Conservation (phyloP, 2,113 vertebrate genomes). For the Bubo bubo region DNA sequence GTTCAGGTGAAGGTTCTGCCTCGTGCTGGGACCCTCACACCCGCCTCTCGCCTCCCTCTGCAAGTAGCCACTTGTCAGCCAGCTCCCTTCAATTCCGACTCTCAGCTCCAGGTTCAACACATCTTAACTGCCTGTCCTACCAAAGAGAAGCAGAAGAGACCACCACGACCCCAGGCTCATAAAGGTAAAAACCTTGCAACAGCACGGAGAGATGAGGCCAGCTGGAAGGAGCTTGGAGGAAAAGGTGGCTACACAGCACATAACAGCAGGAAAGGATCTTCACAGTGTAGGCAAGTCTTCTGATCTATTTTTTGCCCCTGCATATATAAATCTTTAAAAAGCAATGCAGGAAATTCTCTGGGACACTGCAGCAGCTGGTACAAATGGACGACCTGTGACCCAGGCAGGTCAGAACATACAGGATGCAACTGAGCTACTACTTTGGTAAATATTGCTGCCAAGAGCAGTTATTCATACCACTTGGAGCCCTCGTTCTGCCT, state of each 20-base stretch:
- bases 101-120: not conserved
- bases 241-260: not conserved
- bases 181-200: not conserved
- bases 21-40: not conserved
- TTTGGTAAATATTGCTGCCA: not conserved
- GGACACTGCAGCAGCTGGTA: not conserved
- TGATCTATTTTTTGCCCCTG: not conserved
- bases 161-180: not conserved
- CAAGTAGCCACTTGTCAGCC: not conserved
- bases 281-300: not conserved
- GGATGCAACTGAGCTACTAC: not conserved
- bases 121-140: not conserved
- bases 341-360: not conserved
- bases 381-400: not conserved
- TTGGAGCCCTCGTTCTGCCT: not conserved
- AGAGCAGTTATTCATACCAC: not conserved
- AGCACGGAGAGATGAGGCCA: not conserved
- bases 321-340: not conserved
- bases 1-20: not conserved
- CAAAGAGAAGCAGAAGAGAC: not conserved
- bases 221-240: not conserved
- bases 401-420: not conserved
- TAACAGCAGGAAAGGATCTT: not conserved
- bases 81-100: not conserved
- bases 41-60: not conserved